Conservation (phyloP, 1,140 invertebrate genomes). For the Drosophila carrolli region DNA sequence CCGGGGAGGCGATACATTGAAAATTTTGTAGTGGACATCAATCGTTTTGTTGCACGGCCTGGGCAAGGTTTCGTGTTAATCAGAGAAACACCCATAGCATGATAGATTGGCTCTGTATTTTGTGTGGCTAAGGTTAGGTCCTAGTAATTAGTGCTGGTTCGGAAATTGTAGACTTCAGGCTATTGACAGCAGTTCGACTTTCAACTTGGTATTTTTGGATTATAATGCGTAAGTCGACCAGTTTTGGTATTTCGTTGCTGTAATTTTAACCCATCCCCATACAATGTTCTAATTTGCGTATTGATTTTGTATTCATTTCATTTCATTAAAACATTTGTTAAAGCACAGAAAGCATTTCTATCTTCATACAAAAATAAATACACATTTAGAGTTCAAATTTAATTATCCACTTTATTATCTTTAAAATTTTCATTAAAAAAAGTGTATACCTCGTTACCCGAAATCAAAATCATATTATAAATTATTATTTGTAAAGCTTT, state of each 20-base stretch:
- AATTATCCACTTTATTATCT: too few relatives aligned
- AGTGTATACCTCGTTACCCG: background rate
- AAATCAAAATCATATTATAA: background rate
- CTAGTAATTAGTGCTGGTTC: constrained; percentile 32
- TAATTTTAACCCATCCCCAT: too few relatives aligned
- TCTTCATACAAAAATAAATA: too few relatives aligned
- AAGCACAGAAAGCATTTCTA: too few relatives aligned
- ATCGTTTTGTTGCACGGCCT: constrained; percentile 42
- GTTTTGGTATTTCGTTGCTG: background rate
- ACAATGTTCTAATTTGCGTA: too few relatives aligned
- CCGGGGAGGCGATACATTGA: constrained; percentile 22
- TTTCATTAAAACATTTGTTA: too few relatives aligned
- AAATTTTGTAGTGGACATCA: constrained; percentile 53
- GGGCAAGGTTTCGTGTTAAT: constrained; percentile 41
- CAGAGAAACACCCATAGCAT: constrained; percentile 36
- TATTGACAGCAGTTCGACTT: background rate
- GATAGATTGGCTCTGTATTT: constrained; percentile 41
- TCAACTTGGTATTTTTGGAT: constrained; percentile 6
- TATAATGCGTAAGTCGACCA: background rate
- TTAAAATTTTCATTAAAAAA: background rate
- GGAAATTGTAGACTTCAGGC: constrained; percentile 16
- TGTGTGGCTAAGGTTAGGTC: constrained; percentile 19
- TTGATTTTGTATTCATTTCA: too few relatives aligned
- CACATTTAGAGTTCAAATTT: too few relatives aligned
- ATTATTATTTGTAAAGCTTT: background rate